Conservation (phyloP, 2,797 vertebrate genomes). For the Hyperoplus immaculatus region DNA sequence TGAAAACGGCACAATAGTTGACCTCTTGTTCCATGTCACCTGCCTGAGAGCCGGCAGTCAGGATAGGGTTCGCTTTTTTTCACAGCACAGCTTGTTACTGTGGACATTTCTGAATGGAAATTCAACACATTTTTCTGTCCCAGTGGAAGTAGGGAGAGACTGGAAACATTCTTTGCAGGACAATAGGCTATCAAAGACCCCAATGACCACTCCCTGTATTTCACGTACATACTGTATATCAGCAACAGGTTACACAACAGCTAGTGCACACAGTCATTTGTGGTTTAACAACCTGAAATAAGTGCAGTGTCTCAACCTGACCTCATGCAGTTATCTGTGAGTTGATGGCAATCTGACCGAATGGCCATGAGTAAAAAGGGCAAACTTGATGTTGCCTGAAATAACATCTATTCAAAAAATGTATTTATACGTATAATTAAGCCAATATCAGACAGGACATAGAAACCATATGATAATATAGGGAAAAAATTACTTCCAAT, state of each 20-base stretch:
- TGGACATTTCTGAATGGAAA: slow-evolving; percentile 67
- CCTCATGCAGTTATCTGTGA: slow-evolving; percentile 8
- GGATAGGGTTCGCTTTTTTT: slow-evolving; percentile 28
- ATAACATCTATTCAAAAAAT: background rate
- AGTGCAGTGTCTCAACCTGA: slow-evolving; percentile 27
- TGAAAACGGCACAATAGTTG: slow-evolving; percentile 18
- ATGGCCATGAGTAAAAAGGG: slow-evolving; percentile 3
- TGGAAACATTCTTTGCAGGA: slow-evolving; percentile 78
- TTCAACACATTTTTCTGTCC: slow-evolving; percentile 57
- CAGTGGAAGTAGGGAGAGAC: slow-evolving; percentile 67
- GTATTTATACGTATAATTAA: background rate
- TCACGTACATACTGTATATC: slow-evolving; percentile 52
- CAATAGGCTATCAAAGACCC: slow-evolving; percentile 79
- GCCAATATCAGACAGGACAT: slow-evolving; percentile 11
- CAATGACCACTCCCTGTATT: slow-evolving; percentile 67
- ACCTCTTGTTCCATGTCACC: slow-evolving; percentile 18
- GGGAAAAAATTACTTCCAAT: background rate
- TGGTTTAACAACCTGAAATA: slow-evolving; percentile 53
- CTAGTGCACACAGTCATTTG: slow-evolving; percentile 2
- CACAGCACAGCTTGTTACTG: slow-evolving; percentile 21
- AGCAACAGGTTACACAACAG: slow-evolving; percentile 68
- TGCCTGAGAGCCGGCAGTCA: slow-evolving; percentile 14
- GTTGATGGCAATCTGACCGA: background rate
- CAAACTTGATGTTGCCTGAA: slow-evolving; percentile 7
- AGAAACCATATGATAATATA: background rate